A percentile compares a stretch with the other conserved stretches of the same genome.
Conservation (phyloP, 2,797 vertebrate genomes). For the Chaetophractus vellerosus region DNA sequence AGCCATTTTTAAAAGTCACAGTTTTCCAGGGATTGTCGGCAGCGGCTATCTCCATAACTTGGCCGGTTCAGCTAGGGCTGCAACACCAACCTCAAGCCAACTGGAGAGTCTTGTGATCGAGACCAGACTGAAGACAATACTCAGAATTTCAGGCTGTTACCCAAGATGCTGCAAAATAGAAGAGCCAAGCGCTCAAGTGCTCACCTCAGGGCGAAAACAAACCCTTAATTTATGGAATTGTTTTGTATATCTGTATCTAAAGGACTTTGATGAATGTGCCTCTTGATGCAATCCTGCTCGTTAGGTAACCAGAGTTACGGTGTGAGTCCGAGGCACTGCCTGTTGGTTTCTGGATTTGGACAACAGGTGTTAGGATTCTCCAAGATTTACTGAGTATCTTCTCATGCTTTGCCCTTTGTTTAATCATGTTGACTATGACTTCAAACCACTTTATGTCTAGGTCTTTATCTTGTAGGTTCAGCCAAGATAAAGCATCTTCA, state of each 20-base stretch:
- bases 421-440: background rate
- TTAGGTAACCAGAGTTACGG: background rate
- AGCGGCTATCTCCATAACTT: background rate
- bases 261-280: background rate
- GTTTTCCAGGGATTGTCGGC: background rate
- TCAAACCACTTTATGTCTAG: background rate
- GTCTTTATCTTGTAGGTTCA: background rate
- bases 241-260: background rate
- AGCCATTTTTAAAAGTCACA: background rate
- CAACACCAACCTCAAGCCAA: background rate
- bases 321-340: background rate
- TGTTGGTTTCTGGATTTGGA: background rate
- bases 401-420: background rate
- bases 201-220: background rate
- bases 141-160: background rate
- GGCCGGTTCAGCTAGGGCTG: background rate
- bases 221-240: background rate
- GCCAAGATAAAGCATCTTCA: background rate
- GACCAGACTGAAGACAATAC: rapidly evolving
- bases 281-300: background rate
- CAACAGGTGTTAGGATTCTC: background rate
- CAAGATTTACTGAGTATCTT: background rate
- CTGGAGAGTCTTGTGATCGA: background rate
- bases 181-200: background rate
- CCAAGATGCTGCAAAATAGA: background rate